Evolutionary conservation across 2,888 invertebrate genomes (phyloP).

Genomic region (Pheosia gnoma): DNA sequence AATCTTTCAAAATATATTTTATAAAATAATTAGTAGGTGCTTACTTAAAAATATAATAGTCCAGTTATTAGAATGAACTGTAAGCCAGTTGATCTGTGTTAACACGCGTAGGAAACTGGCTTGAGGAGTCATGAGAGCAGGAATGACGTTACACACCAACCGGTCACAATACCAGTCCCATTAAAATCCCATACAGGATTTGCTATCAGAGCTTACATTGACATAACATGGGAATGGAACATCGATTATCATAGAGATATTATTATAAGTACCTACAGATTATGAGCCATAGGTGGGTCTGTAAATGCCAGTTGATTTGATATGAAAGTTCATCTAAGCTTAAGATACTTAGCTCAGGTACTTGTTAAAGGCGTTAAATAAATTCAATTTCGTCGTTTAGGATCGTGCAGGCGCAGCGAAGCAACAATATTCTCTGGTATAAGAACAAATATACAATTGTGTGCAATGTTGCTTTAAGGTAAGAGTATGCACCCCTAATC

Average conservation of each 20-base stretch:
- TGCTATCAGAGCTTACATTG: background rate
- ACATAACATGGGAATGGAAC: conserved; percentile 3
- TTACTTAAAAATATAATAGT: background rate
- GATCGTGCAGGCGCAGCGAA: no score
- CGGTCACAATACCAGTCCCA: conserved; percentile 3
- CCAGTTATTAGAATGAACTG: background rate
- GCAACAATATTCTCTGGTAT: no score
- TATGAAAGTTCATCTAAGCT: background rate
- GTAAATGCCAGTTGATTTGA: background rate
- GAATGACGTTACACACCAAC: background rate
- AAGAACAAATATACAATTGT: no score
- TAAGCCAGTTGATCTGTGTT: background rate
- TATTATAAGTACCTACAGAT: background rate
- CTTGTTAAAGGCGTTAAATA: background rate
- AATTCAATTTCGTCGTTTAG: background rate
- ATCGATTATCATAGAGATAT: conserved; percentile 4
- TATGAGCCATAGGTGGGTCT: background rate
- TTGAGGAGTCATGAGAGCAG: background rate
- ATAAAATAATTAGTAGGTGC: no score
- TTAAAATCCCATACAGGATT: conserved; percentile 6
- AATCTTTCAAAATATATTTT: no score
- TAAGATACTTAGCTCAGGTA: background rate
- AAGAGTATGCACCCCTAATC: no score
- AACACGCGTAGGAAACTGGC: conserved; percentile 1
- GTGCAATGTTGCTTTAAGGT: no score